Base-by-base conservation (phyloP, 2,888 invertebrate species). In the Folsomia candida region DNA sequence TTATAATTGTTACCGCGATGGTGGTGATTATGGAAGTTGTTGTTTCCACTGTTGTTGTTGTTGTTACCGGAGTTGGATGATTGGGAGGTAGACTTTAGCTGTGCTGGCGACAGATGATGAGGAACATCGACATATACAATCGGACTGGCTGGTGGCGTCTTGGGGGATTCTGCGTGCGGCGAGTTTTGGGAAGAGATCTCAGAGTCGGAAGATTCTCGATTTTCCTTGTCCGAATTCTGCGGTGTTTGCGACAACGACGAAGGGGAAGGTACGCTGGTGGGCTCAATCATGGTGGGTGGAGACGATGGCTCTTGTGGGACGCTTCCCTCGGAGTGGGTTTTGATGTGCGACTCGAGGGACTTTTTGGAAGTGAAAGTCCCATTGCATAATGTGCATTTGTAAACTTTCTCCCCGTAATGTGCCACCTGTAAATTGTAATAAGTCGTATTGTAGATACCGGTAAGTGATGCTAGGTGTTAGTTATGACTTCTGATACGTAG, bases 341-440 rank as follows among this genome's bases (percentile, higher is more conserved):
- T 90, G 69, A 94, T 93, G 83, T 94, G 94, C 20, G 91, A 88
- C 82, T 94, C 94, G 91, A 94, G 92, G 79, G 90, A 90, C 82
- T 94, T 94, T 83, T 94, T 94, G 27, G 91, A 93, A 81, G 90
- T 92, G 82, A 94, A 94, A 0, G 93, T 94, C 80, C 92, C 91
- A 81, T 93, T 91, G 83, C 94, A 94, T 26, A 94, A 90, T 2
- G 93, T 94, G 83, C 94, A 94, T 81, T 94, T 93, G 85, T 94
- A 94, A 73, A 94, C 93, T 81, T 94, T 93, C 82, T 94, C 92
- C 0, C 94, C 94, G 80, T 92, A 93, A 83, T 94, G 94, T 79
- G 93, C 92, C 47, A 94, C 93, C 76, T 91, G 90, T 9, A 71
- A 37, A 70, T 69, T 26, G 59, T 9, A 47, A 70, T 22, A n/a